Base-by-base conservation (phyloP, 2,113 vertebrate genomes). In the Rhea americana region DNA sequence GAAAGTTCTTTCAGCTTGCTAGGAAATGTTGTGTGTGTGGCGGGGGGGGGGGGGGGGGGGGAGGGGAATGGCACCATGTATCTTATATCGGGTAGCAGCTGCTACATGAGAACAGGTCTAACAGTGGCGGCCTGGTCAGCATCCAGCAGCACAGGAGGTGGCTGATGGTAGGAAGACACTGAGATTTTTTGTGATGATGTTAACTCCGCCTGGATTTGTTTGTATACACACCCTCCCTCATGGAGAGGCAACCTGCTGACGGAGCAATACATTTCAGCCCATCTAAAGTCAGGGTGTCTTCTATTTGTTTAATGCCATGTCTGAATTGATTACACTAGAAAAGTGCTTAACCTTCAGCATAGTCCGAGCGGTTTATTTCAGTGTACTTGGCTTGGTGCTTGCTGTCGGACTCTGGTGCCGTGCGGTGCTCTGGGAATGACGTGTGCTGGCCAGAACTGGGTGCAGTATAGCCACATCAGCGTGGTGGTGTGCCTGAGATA, bases 51-150 rank as follows among this genome's bases (percentile, higher is more conserved):
- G 6, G 35, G 35, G 35, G 35, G n/a, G n/a, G n/a, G n/a, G n/a
- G n/a, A n/a, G 15, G 56, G 43, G 30, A 61, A 8, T 8, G 45
- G 22, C 37, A 39, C 5, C 0, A 0, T 39, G 72, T 75, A 6
- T 30, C 61, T 74, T 0, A 0, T 43, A 18, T 59, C 30, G 82
- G 66, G 30, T 32, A 62, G 32, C 43, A 39, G 59, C 61, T 81
- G 39, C 51, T 24, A 12, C 61, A 7, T n/a, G 24, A 41, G 26
- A 21, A 39, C 1, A 37, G 62, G 48, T 76, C 48, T 47, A 2
- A 21, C 37, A 45, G 30, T 22, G 56, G 48, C 39, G 39, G 9
- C 16, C 22, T 0, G 1, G 13, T 13, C 53, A 55, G 53, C 53
- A 16, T 55, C 53, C 53, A 50, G 32, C 59, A 19, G 28, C 24